Conservation (phyloP, 2,113 vertebrate species). For the Anoplopoma fimbria region DNA sequence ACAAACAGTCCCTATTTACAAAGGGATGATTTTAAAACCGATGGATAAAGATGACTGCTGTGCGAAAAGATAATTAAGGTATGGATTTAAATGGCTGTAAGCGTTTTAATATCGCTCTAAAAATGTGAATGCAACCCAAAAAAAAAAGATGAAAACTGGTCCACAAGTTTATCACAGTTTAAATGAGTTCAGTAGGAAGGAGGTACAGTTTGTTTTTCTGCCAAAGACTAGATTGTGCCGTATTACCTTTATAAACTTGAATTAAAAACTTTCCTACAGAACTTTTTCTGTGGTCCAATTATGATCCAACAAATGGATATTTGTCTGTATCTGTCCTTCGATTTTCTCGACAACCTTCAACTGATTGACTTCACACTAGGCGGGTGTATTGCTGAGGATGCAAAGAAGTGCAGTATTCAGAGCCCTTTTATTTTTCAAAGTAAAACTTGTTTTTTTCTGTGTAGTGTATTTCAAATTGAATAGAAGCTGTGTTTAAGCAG, state of each 20-base stretch:
- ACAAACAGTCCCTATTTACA: conserved; percentile 4
- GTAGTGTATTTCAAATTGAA: conserved; percentile 4
- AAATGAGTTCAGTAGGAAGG: conserved; percentile 15
- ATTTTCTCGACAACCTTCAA: neutral
- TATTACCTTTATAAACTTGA: neutral
- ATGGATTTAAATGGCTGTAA: conserved; percentile 19
- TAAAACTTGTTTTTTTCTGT: conserved; percentile 2
- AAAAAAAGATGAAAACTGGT: conserved; percentile 38
- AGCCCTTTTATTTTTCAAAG: too few species aligned
- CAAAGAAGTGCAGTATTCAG: neutral
- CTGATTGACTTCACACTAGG: neutral
- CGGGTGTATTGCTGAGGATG: neutral
- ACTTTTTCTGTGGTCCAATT: neutral
- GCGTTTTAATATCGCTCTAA: neutral
- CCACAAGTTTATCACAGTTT: conserved; percentile 8
- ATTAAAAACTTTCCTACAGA: neutral
- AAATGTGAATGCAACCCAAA: neutral
- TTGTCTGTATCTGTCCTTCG: neutral
- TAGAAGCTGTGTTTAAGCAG: conserved; percentile 17
- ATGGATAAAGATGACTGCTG: neutral
- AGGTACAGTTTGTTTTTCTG: conserved; percentile 10
- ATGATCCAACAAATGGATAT: neutral
- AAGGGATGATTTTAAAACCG: neutral
- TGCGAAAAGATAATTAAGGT: conserved; percentile 26
- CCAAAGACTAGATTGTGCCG: neutral